Evolutionary conservation across 23 tunicate genomes (phyloP).

Genomic region (Aplidium turbinatum): DNA sequence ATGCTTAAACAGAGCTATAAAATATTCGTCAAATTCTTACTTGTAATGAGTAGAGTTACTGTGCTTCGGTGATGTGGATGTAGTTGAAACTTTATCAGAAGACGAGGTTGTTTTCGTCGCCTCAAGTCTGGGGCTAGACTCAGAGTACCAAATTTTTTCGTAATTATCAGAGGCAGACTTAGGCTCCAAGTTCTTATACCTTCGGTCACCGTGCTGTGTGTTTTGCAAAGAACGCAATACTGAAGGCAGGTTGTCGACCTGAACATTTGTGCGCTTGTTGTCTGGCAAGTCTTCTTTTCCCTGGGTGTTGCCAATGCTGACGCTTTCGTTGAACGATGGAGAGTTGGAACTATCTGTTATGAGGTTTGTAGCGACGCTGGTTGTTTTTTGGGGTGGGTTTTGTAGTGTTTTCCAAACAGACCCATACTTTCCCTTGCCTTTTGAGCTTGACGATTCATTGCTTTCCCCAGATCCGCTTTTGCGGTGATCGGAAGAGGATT

Average conservation of each 20-base stretch:
- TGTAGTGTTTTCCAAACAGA: slow-evolving; percentile 83
- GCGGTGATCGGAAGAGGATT: slow-evolving; percentile 1
- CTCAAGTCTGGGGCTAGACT: background rate
- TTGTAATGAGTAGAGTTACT: too few relatives aligned
- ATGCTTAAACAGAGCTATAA: too few relatives aligned
- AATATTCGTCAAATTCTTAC: too few relatives aligned
- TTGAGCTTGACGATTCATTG: background rate
- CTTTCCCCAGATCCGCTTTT: background rate
- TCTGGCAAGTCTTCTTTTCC: too few relatives aligned
- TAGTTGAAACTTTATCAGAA: background rate
- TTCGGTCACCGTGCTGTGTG: background rate
- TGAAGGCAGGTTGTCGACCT: slow-evolving; percentile 13
- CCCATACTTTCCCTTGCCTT: slow-evolving; percentile 62
- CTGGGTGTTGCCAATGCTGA: too few relatives aligned
- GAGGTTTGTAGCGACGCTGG: slow-evolving; percentile 8
- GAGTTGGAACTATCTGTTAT: background rate
- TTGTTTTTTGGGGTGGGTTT: slow-evolving; percentile 19
- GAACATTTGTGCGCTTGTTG: background rate
- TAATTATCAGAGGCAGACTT: slow-evolving; percentile 8
- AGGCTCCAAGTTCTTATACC: slow-evolving; percentile 1
- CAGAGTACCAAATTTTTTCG: slow-evolving; percentile 36
- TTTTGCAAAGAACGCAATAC: slow-evolving; percentile 33
- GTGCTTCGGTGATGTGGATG: too few relatives aligned
- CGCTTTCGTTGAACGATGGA: background rate
- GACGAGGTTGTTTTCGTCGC: background rate